A percentile compares a stretch with the other conserved stretches of the same genome.
Conservation (phyloP, 1,140 invertebrate species). For the Drosophila nasuta region DNA sequence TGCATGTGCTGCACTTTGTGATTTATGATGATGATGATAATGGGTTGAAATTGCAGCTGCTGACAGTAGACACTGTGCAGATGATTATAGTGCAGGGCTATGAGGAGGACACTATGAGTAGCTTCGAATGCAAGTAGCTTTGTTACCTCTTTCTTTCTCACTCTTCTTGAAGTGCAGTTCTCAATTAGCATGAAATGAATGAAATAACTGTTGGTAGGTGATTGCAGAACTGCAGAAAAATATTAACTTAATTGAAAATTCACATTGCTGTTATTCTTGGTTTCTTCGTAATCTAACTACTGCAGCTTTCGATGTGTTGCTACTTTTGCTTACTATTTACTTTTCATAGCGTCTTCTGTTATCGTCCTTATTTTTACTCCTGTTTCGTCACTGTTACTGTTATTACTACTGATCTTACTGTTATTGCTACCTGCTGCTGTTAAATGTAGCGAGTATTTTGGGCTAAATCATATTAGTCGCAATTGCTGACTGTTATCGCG, state of each 20-base stretch:
- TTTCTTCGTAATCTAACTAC: neutral
- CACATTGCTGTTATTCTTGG: neutral
- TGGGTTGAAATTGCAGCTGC: slow-evolving; percentile 57
- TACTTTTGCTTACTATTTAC: too few species aligned
- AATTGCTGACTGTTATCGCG: slow-evolving; percentile 62
- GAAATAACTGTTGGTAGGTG: neutral
- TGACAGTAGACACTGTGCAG: slow-evolving; percentile 1
- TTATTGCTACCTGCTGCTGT: slow-evolving; percentile 24
- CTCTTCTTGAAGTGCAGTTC: neutral
- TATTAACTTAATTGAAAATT: neutral
- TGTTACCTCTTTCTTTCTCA: neutral
- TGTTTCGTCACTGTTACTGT: neutral
- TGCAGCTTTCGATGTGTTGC: neutral
- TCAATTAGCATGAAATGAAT: neutral
- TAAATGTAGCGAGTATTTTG: slow-evolving; percentile 9
- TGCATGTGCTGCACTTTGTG: slow-evolving; percentile 77
- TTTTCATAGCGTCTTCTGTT: neutral
- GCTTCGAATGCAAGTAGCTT: neutral
- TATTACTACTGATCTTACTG: neutral
- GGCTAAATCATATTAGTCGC: slow-evolving; percentile 68
- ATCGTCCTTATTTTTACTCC: neutral
- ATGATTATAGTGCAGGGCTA: neutral
- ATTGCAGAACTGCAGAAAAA: neutral
- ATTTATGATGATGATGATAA: slow-evolving; percentile 76
- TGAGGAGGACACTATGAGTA: neutral